Evolutionary conservation across 2,888 invertebrate species (phyloP), one percentile per base, ranked within the genome.

Genomic region (Apotomis capreana): DNA sequence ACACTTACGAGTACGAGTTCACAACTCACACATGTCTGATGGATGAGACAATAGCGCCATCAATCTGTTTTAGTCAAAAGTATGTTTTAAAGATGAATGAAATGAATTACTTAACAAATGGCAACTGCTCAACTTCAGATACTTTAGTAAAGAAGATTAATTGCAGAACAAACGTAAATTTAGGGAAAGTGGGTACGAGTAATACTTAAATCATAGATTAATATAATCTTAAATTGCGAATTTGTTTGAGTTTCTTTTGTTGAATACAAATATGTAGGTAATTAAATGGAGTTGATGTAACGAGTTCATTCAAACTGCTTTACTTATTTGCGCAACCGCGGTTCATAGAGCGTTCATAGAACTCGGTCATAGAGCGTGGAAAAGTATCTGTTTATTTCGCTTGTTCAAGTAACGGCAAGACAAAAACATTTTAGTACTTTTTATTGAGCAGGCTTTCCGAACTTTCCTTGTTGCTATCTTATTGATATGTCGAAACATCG

Each of bases 241-340:
- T 54, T 59, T 51, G 9, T 12, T 51, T 51, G 55, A 46, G 46
- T 69, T 69, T 69, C 40, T 40, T 57, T 54, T 36, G 46, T 15
- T 15, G 40, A 52, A 58, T 15, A 49, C 49, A 52, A 70, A 63
- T 44, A 36, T n/a, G n/a, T n/a, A n/a, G n/a, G 26, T 26, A 26
- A 51, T 62, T n/a, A n/a, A 62, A 69, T 69, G 63, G 57, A 64
- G 52, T 70, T 58, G 58, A 58, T 70, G 52, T 70, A 52, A 70
- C 69, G 4, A 70, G 51, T 58, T 63, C 57, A 69, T 52, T 2
- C 63, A 70, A 70, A 64, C 51, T 59, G 44, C 63, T 51, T 46
- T 63, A 64, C 64, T 70, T 70, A 40, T 58, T 59, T 44, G 52
- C 40, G 40, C 58, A 62, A 69, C 46, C 49, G 62, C 69, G 36